Conservation (phyloP, 2,888 invertebrate species). For the Athetis lepigone region DNA sequence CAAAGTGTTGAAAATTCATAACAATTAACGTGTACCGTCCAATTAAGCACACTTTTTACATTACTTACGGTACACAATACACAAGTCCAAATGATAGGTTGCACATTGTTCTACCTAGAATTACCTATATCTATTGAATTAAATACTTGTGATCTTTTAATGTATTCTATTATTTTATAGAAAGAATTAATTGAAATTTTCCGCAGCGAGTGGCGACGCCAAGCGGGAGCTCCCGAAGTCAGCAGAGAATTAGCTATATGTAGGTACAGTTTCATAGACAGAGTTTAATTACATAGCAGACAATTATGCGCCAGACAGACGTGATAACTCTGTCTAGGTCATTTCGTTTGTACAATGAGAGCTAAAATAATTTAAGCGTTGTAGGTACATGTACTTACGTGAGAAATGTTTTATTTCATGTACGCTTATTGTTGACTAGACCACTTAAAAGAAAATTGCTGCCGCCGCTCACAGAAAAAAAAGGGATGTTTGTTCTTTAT, state of each 20-base stretch:
- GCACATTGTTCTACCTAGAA: conserved; percentile 28
- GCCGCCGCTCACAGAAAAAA: conserved; percentile 4
- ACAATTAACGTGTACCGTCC: conserved; percentile 39
- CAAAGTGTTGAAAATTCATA: conserved; percentile 9
- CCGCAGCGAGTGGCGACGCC: conserved; percentile 29
- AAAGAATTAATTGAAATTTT: conserved; percentile 45
- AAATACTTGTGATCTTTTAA: conserved; percentile 26
- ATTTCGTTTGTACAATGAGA: conserved; percentile 75
- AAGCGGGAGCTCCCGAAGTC: conserved; percentile 39
- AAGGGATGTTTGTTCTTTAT: conserved; percentile 13
- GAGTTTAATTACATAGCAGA: conserved; percentile 83
- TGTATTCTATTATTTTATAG: conserved; percentile 23
- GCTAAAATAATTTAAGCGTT: conserved; percentile 69
- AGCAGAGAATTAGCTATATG: conserved; percentile 48
- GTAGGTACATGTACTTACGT: conserved; percentile 51
- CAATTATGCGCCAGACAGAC: conserved; percentile 85
- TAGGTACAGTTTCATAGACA: conserved; percentile 73
- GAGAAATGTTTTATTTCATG: conserved; percentile 36
- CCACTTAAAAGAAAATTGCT: background rate
- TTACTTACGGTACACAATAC: conserved; percentile 17
- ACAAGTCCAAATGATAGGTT: conserved; percentile 42
- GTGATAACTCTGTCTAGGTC: conserved; percentile 85
- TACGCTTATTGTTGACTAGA: conserved; percentile 13
- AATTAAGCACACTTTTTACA: conserved; percentile 42
- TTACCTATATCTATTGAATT: conserved; percentile 44